Evolutionary conservation across 2,888 invertebrate genomes (phyloP), one percentile per base, ranked within the genome.

Genomic region (Spisula subtruncata): DNA sequence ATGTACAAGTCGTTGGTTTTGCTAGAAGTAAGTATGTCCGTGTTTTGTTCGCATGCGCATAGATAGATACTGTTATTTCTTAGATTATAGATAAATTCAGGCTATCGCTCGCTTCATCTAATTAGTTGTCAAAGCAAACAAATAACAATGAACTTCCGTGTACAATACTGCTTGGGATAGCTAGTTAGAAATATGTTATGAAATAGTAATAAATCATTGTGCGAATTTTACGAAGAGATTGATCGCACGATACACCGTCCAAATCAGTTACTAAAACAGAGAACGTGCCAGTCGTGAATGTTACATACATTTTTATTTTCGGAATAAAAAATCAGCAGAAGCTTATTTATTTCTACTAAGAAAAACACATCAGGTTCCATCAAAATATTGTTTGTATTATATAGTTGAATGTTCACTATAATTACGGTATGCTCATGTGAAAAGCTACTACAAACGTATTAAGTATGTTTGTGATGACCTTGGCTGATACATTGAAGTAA

Each of bases 101-200:
- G 35, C 14, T 66, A 83, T 46, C 51, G 41, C 25, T 66, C 66
- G n/a, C 66, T 41, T 83, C 83, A 66, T 66, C 83, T 25, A 83
- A 83, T 83, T 83, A 83, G 83, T 66, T 83, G 83, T 83, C 83
- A 83, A 66, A 46, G 25, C 66, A 66, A 54, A 66, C 83, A 83
- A 66, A 71, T 83, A 20, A 83, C 66, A 46, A 66, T 81, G 75
- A 75, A 75, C 35, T 75, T 18, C 32, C 8, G 32, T 32, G 35
- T 75, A 75, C 75, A 1, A 75, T 32, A 75, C 32, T 75, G 25
- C 35, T 18, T 8, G 75, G 32, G 75, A 35, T 16, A 35, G 75
- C 75, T 75, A 32, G 35, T 75, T 75, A 75, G 16, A 75, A 75
- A 75, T 35, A 32, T 75, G 75, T 75, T 75, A 75, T 75, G 35